Base-by-base conservation (phyloP, 53 echinoderm and acorn worm species). In the Apostichopus leukothele region DNA sequence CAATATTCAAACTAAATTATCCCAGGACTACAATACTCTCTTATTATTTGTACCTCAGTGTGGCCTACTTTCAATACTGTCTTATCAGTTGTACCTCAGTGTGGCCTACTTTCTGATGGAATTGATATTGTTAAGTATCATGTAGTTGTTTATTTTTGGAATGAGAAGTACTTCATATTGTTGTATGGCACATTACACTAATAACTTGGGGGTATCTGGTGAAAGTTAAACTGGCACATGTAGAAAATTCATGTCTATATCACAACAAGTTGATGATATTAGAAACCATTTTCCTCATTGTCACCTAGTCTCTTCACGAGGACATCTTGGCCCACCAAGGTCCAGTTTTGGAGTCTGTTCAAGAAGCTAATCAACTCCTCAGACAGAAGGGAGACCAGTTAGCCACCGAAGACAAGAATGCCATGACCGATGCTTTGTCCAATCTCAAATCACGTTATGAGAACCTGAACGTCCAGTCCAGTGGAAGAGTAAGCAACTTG, bases 251-350 rank as follows among this genome's bases (percentile, higher is more conserved):
- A 67, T 13, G 18, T 13, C 1, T 67, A 0, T 1, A 18, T 12
- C 0, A 1, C 12, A 67, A 67, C 12, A 67, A 67, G 14, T 74
- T 74, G 25, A 74, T 74, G 20, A 19, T 21, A 74, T 0, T 4
- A 13, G 13, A 67, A 16, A 16, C 68, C n/a, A 67, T 67, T n/a
- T n/a, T 74, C 25, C 7, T 74, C 14, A 22, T 11, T 19, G 74
- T 19, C 25, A 22, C 14, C 67, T 87, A 26, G 99, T 79, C 90
- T 0, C 92, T 98, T 13, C 99, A 99, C 86, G 94, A 94, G 84
- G 98, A 96, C 94, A 96, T 99, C 52, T 53, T 90, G 13, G 87
- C 86, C 50, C 99, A 99, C 89, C 99, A 99, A 77, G 95, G 93
- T 4, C 99, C 99, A 20, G 94, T 99, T 88, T 78, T 95, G 52